Base-by-base conservation (phyloP, 2,888 invertebrate species). In the Brenthis ino region DNA sequence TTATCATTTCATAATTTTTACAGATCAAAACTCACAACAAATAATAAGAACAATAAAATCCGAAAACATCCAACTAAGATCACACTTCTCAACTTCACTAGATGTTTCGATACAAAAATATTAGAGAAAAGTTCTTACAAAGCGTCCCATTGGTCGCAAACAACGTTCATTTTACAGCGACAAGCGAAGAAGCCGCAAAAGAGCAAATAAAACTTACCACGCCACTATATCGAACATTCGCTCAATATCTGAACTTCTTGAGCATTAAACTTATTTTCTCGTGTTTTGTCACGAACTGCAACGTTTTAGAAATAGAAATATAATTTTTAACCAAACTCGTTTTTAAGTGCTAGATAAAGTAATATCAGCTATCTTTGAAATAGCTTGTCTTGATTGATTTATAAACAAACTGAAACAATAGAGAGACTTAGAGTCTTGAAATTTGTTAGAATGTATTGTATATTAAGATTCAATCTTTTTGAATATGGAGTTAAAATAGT, bases 161-260 rank as follows among this genome's bases (percentile, higher is more conserved):
- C 58, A 67, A 64, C 60, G 57, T 69, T 61, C 57, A 65, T 69
- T 72, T 69, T 51, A 69, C 54, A 55, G 51, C 60, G 43, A 63
- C 33, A 64, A 67, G 60, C 64, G 51, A 56, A 57, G 61, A 61
- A 64, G 48, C 57, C 64, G 65, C 69, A 69, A 67, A 69, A 67
- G 71, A 67, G 57, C 67, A 64, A 72, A 72, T 69, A 72, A 69
- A 71, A 71, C 58, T 70, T 70, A 68, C 60, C 48, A 65, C 65
- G 65, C 47, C 57, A 70, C 56, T 64, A n/a, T 61, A 61, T 65
- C 33, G 64, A 47, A 47, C 51, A 57, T 50, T 50, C 20, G 13
- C 63, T 54, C 60, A 28, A 60, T 54, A 53, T 37, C 14, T 37
- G 20, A 54, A 53, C 33, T 54, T 37, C 63, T 63, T 63, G 37